phyloP scores from a whole-genome alignment of 2,797 vertebrate species.

The Microcaecilia unicolor region DNA sequence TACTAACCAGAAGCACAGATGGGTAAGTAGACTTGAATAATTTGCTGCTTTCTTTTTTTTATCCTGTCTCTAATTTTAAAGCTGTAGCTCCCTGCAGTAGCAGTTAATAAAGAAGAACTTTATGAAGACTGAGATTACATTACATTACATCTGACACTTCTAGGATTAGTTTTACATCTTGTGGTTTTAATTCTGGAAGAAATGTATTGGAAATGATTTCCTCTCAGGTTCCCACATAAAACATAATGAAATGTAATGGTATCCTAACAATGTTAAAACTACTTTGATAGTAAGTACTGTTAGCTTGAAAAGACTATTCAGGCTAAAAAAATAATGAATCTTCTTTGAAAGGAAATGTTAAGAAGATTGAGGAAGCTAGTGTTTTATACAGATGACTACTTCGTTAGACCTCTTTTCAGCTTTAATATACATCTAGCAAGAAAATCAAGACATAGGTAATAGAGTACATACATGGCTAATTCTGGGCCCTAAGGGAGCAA shows the following conservation, averaged over 20 bases:
- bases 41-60: no score
- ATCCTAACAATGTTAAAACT: conserved; percentile 45
- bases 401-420: not conserved
- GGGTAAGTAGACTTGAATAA: no score
- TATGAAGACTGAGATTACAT: conserved; percentile 36
- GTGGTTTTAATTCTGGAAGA: conserved; percentile 47
- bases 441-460: no score
- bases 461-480: no score
- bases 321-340: conserved; percentile 26
- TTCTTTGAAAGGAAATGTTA: conserved; percentile 32
- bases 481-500: no score
- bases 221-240: conserved; percentile 47
- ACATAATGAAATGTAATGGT: conserved; percentile 43
- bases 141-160: conserved; percentile 34
- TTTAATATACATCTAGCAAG: conserved; percentile 7
- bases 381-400: not conserved
- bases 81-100: not conserved
- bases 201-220: conserved; percentile 45
- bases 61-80: conserved; percentile 8
- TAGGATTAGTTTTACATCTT: conserved; percentile 47
- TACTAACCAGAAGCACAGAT: no score
- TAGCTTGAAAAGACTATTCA: conserved; percentile 30
- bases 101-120: conserved; percentile 26
- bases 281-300: conserved; percentile 27
- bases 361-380: conserved; percentile 2